These are phyloP conservation scores for Cosmopolites sordidus DNA, from an alignment of 2,888 invertebrate species.

Conservation along the genomic window DNA sequence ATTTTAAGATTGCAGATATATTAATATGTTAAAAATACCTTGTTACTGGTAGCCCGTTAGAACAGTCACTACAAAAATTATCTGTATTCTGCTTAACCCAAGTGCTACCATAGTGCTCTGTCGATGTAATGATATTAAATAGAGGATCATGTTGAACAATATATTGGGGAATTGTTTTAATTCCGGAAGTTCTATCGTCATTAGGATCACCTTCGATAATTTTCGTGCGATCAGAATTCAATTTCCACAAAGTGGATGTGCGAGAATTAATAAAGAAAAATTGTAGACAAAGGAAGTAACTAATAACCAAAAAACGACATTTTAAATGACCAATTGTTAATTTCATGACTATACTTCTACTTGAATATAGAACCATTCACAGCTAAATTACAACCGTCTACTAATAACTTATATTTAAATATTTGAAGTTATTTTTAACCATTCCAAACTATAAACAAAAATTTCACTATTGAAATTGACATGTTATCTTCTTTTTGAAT, in stretches of 20 bases:
- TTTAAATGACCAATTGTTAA: background rate
- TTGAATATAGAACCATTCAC: background rate
- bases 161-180: constrained; percentile 6
- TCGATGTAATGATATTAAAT: constrained; percentile 72
- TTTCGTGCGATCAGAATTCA: constrained; percentile 71
- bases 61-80: constrained; percentile 59
- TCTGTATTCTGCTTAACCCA: constrained; percentile 66
- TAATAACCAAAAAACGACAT: constrained; percentile 1
- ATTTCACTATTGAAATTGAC: background rate
- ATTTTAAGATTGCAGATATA: too few species aligned
- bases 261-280: constrained; percentile 72
- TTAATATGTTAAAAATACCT: too few species aligned
- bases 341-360: background rate
- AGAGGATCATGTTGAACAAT: constrained; percentile 50
- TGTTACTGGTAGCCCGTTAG: constrained; percentile 29
- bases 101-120: constrained; percentile 61
- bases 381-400: background rate
- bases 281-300: constrained; percentile 69
- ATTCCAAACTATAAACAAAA: background rate
- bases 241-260: constrained; percentile 78
- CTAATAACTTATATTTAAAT: background rate
- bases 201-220: constrained; percentile 63
- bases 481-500: background rate
- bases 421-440: background rate
- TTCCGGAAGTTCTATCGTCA: constrained; percentile 50